Conservation (phyloP, 2,888 invertebrate genomes). For the Galerucella pusilla region DNA sequence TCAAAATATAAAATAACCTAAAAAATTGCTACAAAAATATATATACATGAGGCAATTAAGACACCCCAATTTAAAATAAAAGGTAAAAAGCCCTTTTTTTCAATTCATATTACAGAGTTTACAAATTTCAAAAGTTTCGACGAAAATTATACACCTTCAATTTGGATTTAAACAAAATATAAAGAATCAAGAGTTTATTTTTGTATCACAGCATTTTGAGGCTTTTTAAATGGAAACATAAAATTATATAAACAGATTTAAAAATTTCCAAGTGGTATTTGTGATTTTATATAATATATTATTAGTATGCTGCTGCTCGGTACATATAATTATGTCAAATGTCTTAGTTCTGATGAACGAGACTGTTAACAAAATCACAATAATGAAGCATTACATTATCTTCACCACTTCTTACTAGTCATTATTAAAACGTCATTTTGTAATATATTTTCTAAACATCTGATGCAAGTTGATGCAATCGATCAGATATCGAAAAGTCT, state of each 20-base stretch:
- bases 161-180: slow-evolving; percentile 29
- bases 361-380: neutral
- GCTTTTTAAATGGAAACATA: slow-evolving; percentile 55
- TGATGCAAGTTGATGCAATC: neutral
- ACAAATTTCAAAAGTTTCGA: slow-evolving; percentile 19
- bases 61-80: slow-evolving; percentile 36
- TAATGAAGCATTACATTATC: neutral
- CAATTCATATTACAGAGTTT: slow-evolving; percentile 23
- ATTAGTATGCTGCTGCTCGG: too few relatives aligned
- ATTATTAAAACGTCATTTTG: neutral
- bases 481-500: too few relatives aligned
- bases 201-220: slow-evolving; percentile 63
- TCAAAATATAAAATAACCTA: slow-evolving; percentile 58
- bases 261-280: slow-evolving; percentile 20
- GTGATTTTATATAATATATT: too few relatives aligned
- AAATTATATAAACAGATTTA: slow-evolving; percentile 42
- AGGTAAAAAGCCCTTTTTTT: slow-evolving; percentile 30
- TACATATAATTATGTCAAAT: too few relatives aligned
- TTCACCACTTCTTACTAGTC: neutral
- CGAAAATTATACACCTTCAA: slow-evolving; percentile 21
- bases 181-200: slow-evolving; percentile 46
- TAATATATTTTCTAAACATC: neutral
- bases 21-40: slow-evolving; percentile 55
- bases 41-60: slow-evolving; percentile 44
- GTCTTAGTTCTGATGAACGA: neutral